These are phyloP conservation scores for Serranochromis macrocephalus DNA, from an alignment of 2,113 vertebrate species.

Conservation along the genomic window DNA sequence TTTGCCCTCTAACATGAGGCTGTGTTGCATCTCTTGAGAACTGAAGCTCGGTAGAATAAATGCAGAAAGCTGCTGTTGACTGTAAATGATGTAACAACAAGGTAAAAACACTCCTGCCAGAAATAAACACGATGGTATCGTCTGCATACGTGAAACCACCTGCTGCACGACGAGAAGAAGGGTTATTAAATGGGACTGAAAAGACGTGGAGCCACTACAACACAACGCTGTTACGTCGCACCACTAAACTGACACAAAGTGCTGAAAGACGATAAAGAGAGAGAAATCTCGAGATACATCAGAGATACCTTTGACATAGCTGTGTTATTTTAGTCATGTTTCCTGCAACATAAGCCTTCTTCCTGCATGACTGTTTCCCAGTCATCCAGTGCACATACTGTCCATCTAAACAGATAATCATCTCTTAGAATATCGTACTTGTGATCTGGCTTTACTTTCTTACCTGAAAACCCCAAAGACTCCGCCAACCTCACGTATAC, in stretches of 20 bases:
- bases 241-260: not conserved
- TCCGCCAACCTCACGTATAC: not conserved
- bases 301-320: not conserved
- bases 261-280: not conserved
- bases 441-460: not conserved
- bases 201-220: not conserved
- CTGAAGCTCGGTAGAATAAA: not conserved
- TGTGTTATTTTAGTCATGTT: not conserved
- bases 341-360: not conserved
- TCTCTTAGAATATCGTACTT: not conserved
- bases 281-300: not conserved
- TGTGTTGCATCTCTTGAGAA: not conserved
- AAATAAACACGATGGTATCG: not conserved
- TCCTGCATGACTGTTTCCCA: not conserved
- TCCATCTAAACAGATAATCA: not conserved
- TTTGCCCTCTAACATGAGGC: not conserved
- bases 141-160: not conserved
- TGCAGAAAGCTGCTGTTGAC: not conserved
- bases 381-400: not conserved
- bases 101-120: rapidly evolving
- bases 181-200: not conserved
- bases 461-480: not conserved
- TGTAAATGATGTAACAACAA: rapidly evolving
- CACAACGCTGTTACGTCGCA: not conserved
- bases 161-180: not conserved